These are phyloP conservation scores for Tachysurus vachellii DNA, from an alignment of 2,113 vertebrate genomes.

Conservation along the genomic window DNA sequence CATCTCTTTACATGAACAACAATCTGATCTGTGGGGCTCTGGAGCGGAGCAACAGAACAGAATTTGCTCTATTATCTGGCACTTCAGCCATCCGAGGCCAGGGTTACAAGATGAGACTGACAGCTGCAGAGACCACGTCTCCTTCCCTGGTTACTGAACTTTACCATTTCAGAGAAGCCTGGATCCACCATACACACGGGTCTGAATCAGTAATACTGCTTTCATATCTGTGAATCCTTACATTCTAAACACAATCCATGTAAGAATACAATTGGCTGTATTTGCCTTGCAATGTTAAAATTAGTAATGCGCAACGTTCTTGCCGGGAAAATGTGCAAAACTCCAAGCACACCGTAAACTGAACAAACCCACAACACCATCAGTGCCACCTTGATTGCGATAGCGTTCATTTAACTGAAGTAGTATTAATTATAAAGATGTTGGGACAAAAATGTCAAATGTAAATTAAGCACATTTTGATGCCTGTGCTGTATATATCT, in stretches of 20 bases:
- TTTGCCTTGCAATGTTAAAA: background rate
- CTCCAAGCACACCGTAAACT: background rate
- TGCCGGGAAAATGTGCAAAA: background rate
- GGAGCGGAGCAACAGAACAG: background rate
- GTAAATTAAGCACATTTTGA: slow-evolving; percentile 37
- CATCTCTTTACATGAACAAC: background rate
- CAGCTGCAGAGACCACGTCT: background rate
- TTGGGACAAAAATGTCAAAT: slow-evolving; percentile 34
- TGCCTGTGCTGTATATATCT: background rate
- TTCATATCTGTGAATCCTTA: background rate
- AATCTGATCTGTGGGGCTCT: background rate
- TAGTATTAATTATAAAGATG: slow-evolving; percentile 6
- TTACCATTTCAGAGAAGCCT: background rate
- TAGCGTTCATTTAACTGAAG: slow-evolving; percentile 10
- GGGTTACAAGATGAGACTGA: background rate
- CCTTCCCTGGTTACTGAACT: background rate
- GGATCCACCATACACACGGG: background rate
- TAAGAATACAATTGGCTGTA: background rate
- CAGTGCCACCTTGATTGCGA: background rate
- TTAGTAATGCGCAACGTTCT: background rate
- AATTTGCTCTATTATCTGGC: background rate
- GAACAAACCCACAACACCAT: background rate
- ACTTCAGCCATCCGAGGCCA: background rate
- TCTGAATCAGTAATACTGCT: background rate
- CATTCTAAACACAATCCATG: background rate